Percentiles rank a stretch among this genome's conserved stretches.
These are phyloP conservation scores for Formica selysi DNA, from an alignment of 1,140 invertebrate genomes.

Conservation along the genomic window DNA sequence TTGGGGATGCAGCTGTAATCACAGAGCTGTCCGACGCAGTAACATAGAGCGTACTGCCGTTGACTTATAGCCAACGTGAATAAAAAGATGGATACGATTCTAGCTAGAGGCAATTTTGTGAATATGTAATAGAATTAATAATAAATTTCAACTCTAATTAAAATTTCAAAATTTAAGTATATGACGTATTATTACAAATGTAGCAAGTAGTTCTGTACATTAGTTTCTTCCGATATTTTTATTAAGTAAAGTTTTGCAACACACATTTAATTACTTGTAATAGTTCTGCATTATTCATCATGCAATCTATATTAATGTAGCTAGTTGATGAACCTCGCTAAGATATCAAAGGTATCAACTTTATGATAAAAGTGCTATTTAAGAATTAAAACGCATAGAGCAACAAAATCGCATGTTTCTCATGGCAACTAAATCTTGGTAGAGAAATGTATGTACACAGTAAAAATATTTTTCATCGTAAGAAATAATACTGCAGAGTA, in stretches of 20 bases:
- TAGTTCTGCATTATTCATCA: background rate
- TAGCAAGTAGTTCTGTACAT: background rate
- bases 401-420: constrained; percentile 24
- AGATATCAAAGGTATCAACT: constrained; percentile 17
- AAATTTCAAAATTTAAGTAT: constrained; percentile 1
- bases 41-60: constrained; percentile 15
- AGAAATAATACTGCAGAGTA: background rate
- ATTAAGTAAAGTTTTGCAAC: background rate
- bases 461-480: constrained; percentile 14
- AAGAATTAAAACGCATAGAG: constrained; percentile 34
- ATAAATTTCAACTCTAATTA: constrained; percentile 14
- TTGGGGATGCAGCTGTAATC: constrained; percentile 31
- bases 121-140: background rate
- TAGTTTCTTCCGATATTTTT: background rate
- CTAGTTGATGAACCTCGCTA: background rate
- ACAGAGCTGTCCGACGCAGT: constrained; percentile 11
- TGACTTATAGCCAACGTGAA: constrained; percentile 31
- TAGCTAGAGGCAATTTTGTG: background rate
- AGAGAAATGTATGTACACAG: background rate
- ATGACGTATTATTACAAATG: background rate
- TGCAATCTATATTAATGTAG: background rate
- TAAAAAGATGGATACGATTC: constrained; percentile 1
- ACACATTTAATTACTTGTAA: background rate
- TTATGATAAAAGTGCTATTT: constrained; percentile 16
- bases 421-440: constrained; percentile 28